phyloP scores from a whole-genome alignment of 2,888 invertebrate genomes.

The Ormyrus rosae region DNA sequence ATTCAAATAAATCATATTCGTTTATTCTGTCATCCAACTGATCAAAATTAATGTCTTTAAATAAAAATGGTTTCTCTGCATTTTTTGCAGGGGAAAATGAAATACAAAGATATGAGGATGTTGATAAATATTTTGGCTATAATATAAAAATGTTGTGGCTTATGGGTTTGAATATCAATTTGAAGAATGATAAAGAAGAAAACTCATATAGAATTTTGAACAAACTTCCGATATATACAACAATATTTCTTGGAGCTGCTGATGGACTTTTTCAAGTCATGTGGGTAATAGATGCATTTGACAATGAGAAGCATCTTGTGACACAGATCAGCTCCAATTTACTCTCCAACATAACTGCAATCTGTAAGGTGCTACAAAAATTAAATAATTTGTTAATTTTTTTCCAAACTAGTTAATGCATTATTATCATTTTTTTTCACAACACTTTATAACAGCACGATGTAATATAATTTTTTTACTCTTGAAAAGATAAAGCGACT shows the following conservation, averaged over 20 bases:
- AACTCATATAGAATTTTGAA: not conserved
- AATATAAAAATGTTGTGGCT: conserved; percentile 22
- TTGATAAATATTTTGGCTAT: not conserved
- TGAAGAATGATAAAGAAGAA: not conserved
- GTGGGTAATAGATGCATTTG: not conserved
- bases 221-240: conserved; percentile 6
- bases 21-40: too few species aligned
- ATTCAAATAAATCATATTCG: too few species aligned
- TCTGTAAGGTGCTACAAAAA: conserved; percentile 5
- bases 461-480: too few species aligned
- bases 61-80: too few species aligned
- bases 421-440: too few species aligned
- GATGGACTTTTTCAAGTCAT: conserved; percentile 7
- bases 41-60: too few species aligned
- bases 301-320: not conserved
- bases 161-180: conserved; percentile 5
- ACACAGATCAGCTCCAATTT: conserved; percentile 15
- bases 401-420: too few species aligned
- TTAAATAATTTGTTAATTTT: too few species aligned
- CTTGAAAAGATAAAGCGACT: too few species aligned
- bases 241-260: not conserved
- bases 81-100: too few species aligned
- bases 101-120: too few species aligned
- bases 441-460: too few species aligned
- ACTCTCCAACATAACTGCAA: conserved; percentile 19